These are phyloP conservation scores for Pyrocephalus nanus DNA, from an alignment of 2,797 vertebrate species.

Conservation along the genomic window DNA sequence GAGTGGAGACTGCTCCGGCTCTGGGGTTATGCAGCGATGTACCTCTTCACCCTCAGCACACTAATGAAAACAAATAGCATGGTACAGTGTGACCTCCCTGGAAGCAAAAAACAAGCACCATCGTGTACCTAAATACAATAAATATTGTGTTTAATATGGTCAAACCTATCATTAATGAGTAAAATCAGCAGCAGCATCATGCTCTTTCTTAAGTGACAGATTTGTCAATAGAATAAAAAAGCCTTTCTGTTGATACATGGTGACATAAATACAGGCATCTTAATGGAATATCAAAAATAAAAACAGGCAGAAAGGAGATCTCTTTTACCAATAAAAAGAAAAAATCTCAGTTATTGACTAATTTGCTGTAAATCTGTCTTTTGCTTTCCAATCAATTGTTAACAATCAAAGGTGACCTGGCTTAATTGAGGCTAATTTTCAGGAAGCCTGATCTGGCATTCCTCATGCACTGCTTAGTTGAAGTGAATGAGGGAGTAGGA, in stretches of 20 bases:
- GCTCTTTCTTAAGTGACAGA: background rate
- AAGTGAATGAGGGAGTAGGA: background rate
- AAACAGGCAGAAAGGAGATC: background rate
- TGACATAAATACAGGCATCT: background rate
- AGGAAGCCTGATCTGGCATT: constrained; percentile 7
- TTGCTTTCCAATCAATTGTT: constrained; percentile 27
- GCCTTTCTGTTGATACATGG: background rate
- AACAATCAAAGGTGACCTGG: constrained; percentile 34
- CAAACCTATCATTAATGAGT: background rate
- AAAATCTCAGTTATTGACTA: background rate
- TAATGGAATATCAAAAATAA: background rate
- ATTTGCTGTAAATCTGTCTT: constrained; percentile 40
- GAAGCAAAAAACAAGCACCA: background rate
- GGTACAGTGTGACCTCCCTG: background rate
- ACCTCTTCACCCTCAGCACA: background rate
- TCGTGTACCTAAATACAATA: background rate
- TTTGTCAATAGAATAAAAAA: constrained; percentile 23
- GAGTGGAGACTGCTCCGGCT: background rate
- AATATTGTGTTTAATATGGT: background rate
- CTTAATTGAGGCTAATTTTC: constrained; percentile 40
- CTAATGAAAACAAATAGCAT: constrained; percentile 14
- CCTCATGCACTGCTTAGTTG: background rate
- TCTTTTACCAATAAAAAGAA: background rate
- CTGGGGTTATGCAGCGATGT: background rate
- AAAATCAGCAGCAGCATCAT: background rate